Conservation (phyloP, 2,888 invertebrate species). For the Caenorhabditis doughertyi region DNA sequence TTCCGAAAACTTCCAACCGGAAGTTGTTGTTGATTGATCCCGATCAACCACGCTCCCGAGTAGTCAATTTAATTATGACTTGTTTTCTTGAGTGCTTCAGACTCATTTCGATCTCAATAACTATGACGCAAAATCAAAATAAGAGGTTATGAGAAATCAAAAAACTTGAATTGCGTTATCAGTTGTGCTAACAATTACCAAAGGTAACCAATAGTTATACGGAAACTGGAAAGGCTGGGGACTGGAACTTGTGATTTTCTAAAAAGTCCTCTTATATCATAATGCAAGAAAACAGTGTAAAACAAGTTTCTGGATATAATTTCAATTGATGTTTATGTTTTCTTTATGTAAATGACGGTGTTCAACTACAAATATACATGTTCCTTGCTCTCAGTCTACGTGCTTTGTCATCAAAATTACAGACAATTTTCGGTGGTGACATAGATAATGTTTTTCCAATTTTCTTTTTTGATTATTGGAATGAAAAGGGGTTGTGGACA, state of each 20-base stretch:
- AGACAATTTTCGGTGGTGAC: too few relatives aligned
- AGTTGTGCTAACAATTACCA: background rate
- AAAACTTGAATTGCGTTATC: background rate
- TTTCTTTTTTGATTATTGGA: background rate
- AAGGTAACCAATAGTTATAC: background rate
- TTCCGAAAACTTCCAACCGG: background rate
- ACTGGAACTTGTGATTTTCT: background rate
- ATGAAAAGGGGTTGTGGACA: background rate
- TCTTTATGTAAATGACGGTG: too few relatives aligned
- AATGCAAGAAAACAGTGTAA: too few relatives aligned
- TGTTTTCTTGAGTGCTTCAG: conserved; percentile 1
- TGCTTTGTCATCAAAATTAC: too few relatives aligned
- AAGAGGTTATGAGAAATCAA: background rate
- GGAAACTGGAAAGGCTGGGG: background rate
- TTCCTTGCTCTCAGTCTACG: background rate
- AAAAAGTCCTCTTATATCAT: background rate
- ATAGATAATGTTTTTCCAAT: background rate
- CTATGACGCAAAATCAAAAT: conserved; percentile 6
- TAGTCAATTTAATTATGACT: background rate
- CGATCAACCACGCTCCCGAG: background rate
- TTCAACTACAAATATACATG: background rate
- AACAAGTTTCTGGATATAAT: background rate
- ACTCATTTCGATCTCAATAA: conserved; percentile 23
- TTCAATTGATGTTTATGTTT: background rate
- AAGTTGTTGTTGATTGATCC: conserved; percentile 4